Base-by-base conservation (phyloP, 1,140 invertebrate species). In the Brachionus rubens region DNA sequence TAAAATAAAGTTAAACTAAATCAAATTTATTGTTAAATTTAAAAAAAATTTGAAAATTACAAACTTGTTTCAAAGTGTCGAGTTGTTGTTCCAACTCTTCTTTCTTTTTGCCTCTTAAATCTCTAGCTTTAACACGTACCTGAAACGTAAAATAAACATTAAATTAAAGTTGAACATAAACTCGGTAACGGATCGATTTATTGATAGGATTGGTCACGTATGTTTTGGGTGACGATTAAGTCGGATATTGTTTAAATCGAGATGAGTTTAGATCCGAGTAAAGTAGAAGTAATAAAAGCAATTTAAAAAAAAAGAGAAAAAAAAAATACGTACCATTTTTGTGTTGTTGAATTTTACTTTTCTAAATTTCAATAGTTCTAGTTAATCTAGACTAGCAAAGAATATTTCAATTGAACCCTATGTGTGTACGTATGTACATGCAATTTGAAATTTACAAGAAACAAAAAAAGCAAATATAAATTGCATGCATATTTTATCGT, bases 61-160 rank as follows among this genome's bases (percentile, higher is more conserved):
- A 50, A 40, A 72, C 68, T 54, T 72, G 68, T 54, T 72, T 72
- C 46, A 72, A 72, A 41, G 46, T 54, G 2, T 72, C 68, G 46
- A 72, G 68, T 54, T 72, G 68, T 54, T 72, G 28, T 54, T 72
- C 68, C 21, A 75, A 46, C 48, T 75, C 48, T 33, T 54, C 72
- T 56, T 43, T 46, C 36, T 75, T 75, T 75, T 75, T 75, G 21
- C 72, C 72, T 54, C 72, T 46, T 30, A 75, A 54, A 30, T 75
- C 48, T 75, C 33, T 56, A 14, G 48, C 28, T 75, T 75, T 75
- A 41, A 75, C 72, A 33, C 72, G 72, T 36, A 72, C 68, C 68
- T 72, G 50, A 72, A 10, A 10, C n/a, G n/a, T n/a, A n/a, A 70
- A 46, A 59, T 9, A 59, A 1, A 12, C 10, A 40, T 59, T 59